Evolutionary conservation across 2,797 vertebrate species (phyloP).

Genomic region (Spondyliosoma cantharus): DNA sequence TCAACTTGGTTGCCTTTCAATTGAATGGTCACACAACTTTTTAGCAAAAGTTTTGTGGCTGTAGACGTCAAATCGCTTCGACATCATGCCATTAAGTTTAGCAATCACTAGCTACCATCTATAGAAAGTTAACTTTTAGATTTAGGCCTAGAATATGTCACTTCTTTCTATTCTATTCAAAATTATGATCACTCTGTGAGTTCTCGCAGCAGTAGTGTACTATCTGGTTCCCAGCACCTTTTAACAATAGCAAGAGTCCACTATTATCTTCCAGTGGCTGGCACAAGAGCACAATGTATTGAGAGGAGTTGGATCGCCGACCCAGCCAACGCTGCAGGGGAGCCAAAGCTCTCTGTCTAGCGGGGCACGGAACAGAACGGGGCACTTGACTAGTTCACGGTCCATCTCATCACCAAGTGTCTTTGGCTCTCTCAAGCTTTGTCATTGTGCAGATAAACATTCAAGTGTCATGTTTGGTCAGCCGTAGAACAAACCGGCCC

Average conservation of each 20-base stretch:
- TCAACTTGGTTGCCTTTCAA: too few species aligned
- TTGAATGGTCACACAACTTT: too few species aligned
- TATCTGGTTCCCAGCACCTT: constrained; percentile 55
- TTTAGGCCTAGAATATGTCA: too few species aligned
- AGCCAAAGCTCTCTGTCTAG: constrained; percentile 57
- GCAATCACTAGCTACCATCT: too few species aligned
- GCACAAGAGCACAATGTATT: constrained; percentile 31
- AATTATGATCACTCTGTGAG: neutral
- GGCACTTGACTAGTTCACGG: constrained; percentile 71
- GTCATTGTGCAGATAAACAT: constrained; percentile 69
- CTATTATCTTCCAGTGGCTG: constrained; percentile 34
- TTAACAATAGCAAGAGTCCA: constrained; percentile 37
- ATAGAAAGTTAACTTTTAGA: too few species aligned
- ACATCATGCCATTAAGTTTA: too few species aligned
- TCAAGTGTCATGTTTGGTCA: constrained; percentile 77
- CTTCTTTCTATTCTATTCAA: neutral
- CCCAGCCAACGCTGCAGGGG: constrained; percentile 25
- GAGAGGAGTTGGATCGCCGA: constrained; percentile 38
- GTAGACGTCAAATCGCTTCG: too few species aligned
- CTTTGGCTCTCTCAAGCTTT: constrained; percentile 62
- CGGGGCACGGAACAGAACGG: constrained; percentile 35
- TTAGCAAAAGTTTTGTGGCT: too few species aligned
- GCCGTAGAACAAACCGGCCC: constrained; percentile 67
- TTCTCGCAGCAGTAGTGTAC: neutral
- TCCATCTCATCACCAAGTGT: constrained; percentile 70